Base-by-base conservation (phyloP, 2,888 invertebrate genomes). In the Lypha dubia region DNA sequence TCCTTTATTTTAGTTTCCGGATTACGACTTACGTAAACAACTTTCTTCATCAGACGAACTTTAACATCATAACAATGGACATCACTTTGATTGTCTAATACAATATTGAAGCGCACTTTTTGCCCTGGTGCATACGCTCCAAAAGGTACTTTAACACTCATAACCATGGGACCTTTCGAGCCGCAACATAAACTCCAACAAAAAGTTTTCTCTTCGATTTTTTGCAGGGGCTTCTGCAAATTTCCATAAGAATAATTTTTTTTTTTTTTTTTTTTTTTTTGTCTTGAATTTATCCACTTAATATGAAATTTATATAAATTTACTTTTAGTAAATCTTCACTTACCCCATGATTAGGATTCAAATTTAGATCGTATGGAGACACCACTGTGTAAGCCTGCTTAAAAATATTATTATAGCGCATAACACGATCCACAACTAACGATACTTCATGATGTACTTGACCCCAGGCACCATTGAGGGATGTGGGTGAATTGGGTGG, bases 341-440 rank as follows among this genome's bases (percentile, higher is more conserved):
- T 89, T 93, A 96, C 96, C 91, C 93, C 93, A 84, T 95, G 94
- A 82, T 94, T 93, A 9, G 94, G 93, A 90, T 95, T 95, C 77
- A 94, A 93, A 92, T 97, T 97, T 83, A 98, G 93, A 92, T 97
- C 97, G 87, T 96, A 93, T 11, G 95, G 94, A 82, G 96, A 95
- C 75, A 96, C 94, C 11, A 98, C 95, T 41, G 96, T 96, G 88
- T 97, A 97, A 5, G 95, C 94, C 89, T 94, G 94, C 91, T 96
- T 96, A n/a, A 95, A 95, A 83, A 95, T 95, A 88, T 96, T 95
- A 91, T 97, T 97, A 91, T 96, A 96, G 87, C 96, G 96, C 95
- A 96, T 96, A 3, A 97, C 96, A 11, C 96, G 94, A 91, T 97
- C 97, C 28, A 98, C 93, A 0, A 94, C 95, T 13, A 96, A 95